These are phyloP conservation scores for Heliconius ismenius DNA, from an alignment of 2,888 invertebrate genomes.

Conservation along the genomic window DNA sequence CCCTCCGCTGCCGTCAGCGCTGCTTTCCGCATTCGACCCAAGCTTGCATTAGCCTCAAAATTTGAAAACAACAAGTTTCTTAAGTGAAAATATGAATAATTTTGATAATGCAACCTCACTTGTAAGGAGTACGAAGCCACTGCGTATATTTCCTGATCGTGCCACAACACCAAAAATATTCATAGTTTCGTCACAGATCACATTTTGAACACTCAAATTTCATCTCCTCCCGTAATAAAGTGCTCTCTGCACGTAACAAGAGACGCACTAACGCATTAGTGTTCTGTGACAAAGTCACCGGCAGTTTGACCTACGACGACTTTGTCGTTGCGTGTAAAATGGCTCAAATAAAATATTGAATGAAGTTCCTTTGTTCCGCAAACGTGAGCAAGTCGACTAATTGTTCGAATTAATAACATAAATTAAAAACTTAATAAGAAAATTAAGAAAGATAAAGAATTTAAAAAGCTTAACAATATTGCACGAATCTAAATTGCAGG, in stretches of 20 bases:
- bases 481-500: constrained; percentile 69
- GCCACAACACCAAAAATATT: constrained; percentile 17
- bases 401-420: constrained; percentile 60
- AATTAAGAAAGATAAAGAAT: constrained; percentile 68
- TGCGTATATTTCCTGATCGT: neutral
- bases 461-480: constrained; percentile 79
- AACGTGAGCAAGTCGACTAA: constrained; percentile 64
- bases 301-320: neutral
- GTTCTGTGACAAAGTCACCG: constrained; percentile 2
- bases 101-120: neutral
- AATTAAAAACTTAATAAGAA: constrained; percentile 49
- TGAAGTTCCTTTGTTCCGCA: constrained; percentile 32
- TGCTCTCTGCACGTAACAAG: constrained; percentile 12
- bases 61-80: neutral
- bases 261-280: neutral
- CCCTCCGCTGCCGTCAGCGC: constrained; percentile 50
- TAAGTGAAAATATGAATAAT: constrained; percentile 20
- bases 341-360: constrained; percentile 16
- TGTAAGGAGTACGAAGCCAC: neutral
- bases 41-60: constrained; percentile 44
- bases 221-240: neutral
- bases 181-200: neutral
- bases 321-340: constrained; percentile 41
- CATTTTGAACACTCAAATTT: neutral
- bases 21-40: constrained; percentile 49